These are phyloP conservation scores for Coboldia fuscipes DNA, from an alignment of 1,140 invertebrate genomes.

Conservation along the genomic window DNA sequence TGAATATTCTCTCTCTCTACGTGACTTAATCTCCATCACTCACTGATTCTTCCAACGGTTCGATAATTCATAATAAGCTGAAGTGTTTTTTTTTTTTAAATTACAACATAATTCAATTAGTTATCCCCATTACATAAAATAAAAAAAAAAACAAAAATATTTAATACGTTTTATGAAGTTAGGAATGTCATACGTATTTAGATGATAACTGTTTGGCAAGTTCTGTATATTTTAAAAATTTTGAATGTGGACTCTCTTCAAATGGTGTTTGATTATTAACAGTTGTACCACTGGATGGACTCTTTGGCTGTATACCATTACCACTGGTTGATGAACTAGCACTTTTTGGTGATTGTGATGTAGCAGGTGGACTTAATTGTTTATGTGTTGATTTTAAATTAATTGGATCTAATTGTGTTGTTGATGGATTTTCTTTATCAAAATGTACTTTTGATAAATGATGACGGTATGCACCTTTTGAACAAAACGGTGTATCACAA, in stretches of 20 bases:
- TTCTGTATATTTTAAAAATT: constrained; percentile 93
- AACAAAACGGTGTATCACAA: constrained; percentile 90
- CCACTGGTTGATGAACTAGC: constrained; percentile 1
- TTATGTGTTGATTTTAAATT: constrained; percentile 22
- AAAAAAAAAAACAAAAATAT: no score
- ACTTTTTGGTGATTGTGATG: constrained; percentile 11
- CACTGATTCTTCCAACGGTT: no score
- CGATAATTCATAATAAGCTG: no score
- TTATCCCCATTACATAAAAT: no score
- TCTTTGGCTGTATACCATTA: constrained; percentile 2
- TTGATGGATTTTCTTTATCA: constrained; percentile 73
- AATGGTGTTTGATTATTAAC: constrained; percentile 32
- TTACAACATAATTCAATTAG: no score
- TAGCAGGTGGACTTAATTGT: background rate
- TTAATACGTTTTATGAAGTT: no score
- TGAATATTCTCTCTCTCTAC: no score
- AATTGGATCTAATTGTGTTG: constrained; percentile 43
- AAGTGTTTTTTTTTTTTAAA: no score
- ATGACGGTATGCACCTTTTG: constrained; percentile 89
- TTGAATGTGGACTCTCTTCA: constrained; percentile 85
- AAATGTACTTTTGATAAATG: constrained; percentile 94
- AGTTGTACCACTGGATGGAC: constrained; percentile 15
- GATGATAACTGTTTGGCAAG: constrained; percentile 88
- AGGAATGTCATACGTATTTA: constrained; percentile 60
- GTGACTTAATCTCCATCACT: no score